These are phyloP conservation scores for Hydrophis major DNA, from an alignment of 2,797 vertebrate species.

Conservation along the genomic window DNA sequence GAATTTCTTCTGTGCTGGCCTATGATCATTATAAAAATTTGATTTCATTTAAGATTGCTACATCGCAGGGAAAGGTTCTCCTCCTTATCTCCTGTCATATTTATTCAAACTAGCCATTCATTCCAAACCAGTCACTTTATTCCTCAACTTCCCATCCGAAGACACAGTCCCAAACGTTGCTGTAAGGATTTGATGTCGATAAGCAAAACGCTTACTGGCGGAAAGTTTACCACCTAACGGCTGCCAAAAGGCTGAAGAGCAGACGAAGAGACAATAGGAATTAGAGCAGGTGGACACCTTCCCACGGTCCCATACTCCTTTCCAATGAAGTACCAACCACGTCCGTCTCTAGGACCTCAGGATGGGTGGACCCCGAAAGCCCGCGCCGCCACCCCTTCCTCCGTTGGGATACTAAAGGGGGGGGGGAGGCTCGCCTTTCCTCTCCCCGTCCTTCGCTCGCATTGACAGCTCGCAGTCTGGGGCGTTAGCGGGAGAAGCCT, in stretches of 20 bases:
- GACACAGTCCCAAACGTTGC: not conserved
- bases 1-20: not conserved
- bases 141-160: not conserved
- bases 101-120: not conserved
- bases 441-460: not conserved
- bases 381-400: not conserved
- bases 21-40: not conserved
- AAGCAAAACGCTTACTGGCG: not conserved
- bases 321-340: not conserved
- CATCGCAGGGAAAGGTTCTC: not conserved
- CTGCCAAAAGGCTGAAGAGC: not conserved
- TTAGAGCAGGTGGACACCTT: not conserved
- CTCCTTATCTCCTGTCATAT: not conserved
- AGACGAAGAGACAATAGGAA: not conserved
- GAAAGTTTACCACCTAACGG: not conserved
- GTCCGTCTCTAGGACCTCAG: not conserved
- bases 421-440: not conserved
- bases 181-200: not conserved
- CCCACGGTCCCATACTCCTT: not conserved
- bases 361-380: not conserved
- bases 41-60: not conserved
- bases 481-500: too few species aligned
- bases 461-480: not conserved
- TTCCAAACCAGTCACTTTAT: not conserved
- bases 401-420: not conserved